Base-by-base conservation (phyloP, 1,140 invertebrate species). In the Drosophila kohkoa region DNA sequence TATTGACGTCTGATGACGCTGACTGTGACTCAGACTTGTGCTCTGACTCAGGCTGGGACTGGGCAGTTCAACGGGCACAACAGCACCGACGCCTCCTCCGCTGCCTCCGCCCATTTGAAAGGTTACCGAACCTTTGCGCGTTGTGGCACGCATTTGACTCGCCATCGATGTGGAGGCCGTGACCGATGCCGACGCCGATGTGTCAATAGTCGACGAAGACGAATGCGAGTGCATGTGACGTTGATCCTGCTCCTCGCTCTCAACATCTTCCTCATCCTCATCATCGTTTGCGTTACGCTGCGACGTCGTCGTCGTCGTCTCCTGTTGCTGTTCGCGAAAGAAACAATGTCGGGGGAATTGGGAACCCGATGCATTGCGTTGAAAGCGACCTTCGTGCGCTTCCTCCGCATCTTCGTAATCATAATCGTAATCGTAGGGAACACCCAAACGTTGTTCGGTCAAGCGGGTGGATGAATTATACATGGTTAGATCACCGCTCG, bases 401-500 rank as follows among this genome's bases (percentile, higher is more conserved):
- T 74, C 62, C 5, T 68, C 81, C 0, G 57, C 72, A 51, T 59
- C 71, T 1, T 52, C 60, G 10, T 15, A 35, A 7, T 15, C 65
- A 11, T 43, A 45, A 25, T 68, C 43, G 30, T 67, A 51, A 51
- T 69, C 45, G 32, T 63, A 20, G 20, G 32, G 57, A 35, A 54
- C 10, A 5, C 49, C 54, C 2, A 30, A 1, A 10, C 55, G 45
- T 4, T 66, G 57, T 11, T 81, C 79, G 0, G 73, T 77, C 11
- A 89, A 51, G 11, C 64, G 89, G 0, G 88, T 90, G 7, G 79
- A 68, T 7, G 88, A 86, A 58, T 77, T 86, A 38, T 91, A 92
- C 80, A 90, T 91, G 64, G 92, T 92, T 1, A 92, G 72, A 69
- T 92, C 92, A 1, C 81, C 91, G 52, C 92, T 92, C 0, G 92